phyloP scores from a whole-genome alignment of 1,140 invertebrate genomes.

The Andrena cerasifolii region DNA sequence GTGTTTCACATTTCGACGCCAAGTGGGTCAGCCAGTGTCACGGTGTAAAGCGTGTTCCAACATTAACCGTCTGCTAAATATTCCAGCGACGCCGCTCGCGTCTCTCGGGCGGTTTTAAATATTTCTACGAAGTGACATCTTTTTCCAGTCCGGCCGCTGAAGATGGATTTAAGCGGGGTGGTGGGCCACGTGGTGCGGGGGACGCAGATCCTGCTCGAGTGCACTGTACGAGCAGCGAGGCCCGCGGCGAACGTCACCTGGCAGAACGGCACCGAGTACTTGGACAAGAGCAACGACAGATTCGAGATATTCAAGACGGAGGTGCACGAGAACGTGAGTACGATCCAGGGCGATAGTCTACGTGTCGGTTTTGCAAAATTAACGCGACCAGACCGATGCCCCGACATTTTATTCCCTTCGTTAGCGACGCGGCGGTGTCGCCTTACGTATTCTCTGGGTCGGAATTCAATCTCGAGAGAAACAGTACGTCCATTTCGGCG shows the following conservation, averaged over 20 bases:
- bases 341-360: too few relatives aligned
- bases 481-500: too few relatives aligned
- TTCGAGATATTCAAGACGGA: conserved; percentile 78
- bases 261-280: conserved; percentile 89
- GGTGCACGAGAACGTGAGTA: conserved; percentile 78
- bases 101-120: background rate
- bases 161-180: conserved; percentile 88
- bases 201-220: conserved; percentile 89
- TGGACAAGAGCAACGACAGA: conserved; percentile 81
- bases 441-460: too few relatives aligned
- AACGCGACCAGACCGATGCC: background rate
- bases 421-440: background rate
- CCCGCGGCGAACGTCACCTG: conserved; percentile 92
- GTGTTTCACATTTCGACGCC: too few relatives aligned
- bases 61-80: background rate
- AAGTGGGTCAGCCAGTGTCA: background rate
- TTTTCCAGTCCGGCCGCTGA: conserved; percentile 89
- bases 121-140: conserved; percentile 13
- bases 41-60: background rate
- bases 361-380: conserved; percentile 6
- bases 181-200: conserved; percentile 90
- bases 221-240: conserved; percentile 88
- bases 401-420: background rate
- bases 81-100: background rate
- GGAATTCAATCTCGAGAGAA: background rate